Evolutionary conservation across 2,888 invertebrate genomes (phyloP).

Genomic region (Actias luna): DNA sequence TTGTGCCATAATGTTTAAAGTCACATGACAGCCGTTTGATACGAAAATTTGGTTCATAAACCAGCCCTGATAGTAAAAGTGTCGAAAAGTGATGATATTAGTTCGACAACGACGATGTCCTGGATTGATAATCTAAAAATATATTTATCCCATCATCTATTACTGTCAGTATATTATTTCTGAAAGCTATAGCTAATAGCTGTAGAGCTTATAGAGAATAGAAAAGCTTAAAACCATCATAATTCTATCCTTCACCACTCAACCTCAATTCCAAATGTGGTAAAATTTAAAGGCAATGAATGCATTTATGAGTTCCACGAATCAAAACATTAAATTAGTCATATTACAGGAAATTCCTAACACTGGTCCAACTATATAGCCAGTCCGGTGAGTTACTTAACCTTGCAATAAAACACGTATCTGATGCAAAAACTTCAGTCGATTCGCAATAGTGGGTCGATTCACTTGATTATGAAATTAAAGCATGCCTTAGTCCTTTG

Average conservation of each 20-base stretch:
- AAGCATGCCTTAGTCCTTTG: not conserved
- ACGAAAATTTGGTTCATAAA: too few relatives aligned
- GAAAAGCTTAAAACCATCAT: not conserved
- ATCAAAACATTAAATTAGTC: not conserved
- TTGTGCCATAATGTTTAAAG: too few relatives aligned
- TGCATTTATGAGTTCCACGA: not conserved
- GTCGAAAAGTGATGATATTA: too few relatives aligned
- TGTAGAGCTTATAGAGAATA: too few relatives aligned
- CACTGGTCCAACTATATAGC: not conserved
- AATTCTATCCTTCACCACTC: not conserved
- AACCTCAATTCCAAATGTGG: not conserved
- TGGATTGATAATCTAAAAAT: too few relatives aligned
- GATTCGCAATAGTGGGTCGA: not conserved
- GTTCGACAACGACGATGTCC: too few relatives aligned
- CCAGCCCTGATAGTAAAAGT: too few relatives aligned
- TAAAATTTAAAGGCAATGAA: not conserved
- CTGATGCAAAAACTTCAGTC: not conserved
- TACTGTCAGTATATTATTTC: too few relatives aligned
- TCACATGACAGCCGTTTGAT: too few relatives aligned
- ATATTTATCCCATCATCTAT: too few relatives aligned
- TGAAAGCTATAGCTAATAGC: too few relatives aligned
- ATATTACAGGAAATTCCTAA: conserved; percentile 4
- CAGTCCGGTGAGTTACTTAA: not conserved
- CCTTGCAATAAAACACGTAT: not conserved
- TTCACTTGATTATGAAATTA: not conserved